phyloP scores from a whole-genome alignment of 1,140 invertebrate genomes.

The Adelges cooleyi region DNA sequence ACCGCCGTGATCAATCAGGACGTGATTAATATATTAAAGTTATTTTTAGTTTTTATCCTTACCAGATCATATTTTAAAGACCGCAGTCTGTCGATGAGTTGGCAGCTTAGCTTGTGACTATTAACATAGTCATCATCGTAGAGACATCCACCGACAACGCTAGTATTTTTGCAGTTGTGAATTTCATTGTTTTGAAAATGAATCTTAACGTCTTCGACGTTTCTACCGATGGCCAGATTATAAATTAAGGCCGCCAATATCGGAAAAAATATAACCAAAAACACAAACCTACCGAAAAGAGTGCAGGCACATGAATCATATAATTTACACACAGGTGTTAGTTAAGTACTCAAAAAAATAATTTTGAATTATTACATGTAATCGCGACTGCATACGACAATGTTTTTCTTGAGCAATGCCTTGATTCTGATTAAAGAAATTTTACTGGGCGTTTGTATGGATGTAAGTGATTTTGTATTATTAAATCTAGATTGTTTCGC shows the following conservation, averaged over 20 bases:
- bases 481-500: no score
- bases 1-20: no score
- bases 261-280: conserved; percentile 6
- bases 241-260: neutral
- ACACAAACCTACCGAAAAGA: conserved; percentile 9
- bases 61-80: neutral
- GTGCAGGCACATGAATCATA: no score
- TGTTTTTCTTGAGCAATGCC: conserved; percentile 1
- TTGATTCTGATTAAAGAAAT: neutral
- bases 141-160: neutral
- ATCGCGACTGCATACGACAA: neutral
- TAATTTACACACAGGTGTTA: no score
- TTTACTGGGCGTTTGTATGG: neutral
- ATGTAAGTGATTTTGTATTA: no score
- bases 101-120: neutral
- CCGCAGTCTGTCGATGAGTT: neutral
- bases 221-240: neutral
- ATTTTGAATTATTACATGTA: neutral
- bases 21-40: no score
- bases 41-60: neutral
- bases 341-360: neutral
- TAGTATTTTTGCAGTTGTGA: neutral
- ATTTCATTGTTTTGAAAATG: neutral
- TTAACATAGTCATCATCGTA: neutral
- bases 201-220: neutral